Evolutionary conservation across 2,888 invertebrate genomes (phyloP), one percentile per base, ranked within the genome.

Genomic region (Cacoxenus indagator): DNA sequence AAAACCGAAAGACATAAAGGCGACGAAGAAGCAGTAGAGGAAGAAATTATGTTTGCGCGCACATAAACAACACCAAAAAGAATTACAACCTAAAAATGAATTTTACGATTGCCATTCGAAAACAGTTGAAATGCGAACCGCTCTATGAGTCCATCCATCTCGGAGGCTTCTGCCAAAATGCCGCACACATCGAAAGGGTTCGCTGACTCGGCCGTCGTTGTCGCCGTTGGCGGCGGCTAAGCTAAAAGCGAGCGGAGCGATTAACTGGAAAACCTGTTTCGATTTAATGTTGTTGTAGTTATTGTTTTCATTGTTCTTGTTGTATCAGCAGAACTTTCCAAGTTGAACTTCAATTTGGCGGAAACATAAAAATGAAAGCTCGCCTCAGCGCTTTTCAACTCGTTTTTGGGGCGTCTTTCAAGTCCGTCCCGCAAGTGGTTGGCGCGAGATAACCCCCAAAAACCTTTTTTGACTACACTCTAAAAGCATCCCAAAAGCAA

Each of bases 101-200:
- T 81, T 81, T 81, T 78, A 81, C 80, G 80, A 81, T 81, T 83
- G 74, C 75, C 77, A 75, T 68, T 72, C 70, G 3, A 51, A 51
- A 51, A 51, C 51, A 51, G 5, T n/a, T 68, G 67, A 73, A 72
- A 72, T 72, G 27, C 22, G 24, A 55, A 55, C 55, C 37, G 37
- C 37, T 37, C 37, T 4, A 37, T 14, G 14, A 37, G 14, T 37
- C 14, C 37, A 37, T 2, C 37, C 37, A 37, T 4, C 37, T 8
- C 37, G 37, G 37, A 8, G 37, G 37, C 37, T 37, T 37, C 37
- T 2, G 37, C 37, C 37, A 37, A n/a, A 27, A 27, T 55, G 29
- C 26, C 55, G 37, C 37, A 37, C 37, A 37, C 37, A 37, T 8
- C 37, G 37, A 37, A 51, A 51, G 51, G 51, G 51, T 51, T 22